Evolutionary conservation across 1,140 invertebrate species (phyloP).

Genomic region (Cotesia typhae): DNA sequence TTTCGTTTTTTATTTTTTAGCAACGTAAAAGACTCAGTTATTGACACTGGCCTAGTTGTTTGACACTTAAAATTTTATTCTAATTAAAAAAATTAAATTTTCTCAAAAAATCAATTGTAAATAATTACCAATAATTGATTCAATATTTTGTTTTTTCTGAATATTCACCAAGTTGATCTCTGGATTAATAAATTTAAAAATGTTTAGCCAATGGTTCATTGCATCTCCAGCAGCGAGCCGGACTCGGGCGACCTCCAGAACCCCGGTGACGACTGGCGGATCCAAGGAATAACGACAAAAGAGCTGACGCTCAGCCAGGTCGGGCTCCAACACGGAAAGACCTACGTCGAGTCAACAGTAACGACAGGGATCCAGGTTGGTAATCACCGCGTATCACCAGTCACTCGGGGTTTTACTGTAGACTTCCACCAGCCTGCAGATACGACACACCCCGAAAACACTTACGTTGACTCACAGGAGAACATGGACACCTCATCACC

Average conservation of each 20-base stretch:
- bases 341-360: conserved; percentile 66
- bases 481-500: conserved; percentile 61
- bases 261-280: conserved; percentile 60
- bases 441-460: conserved; percentile 65
- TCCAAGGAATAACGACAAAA: conserved; percentile 58
- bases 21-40: too few species aligned
- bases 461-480: conserved; percentile 59
- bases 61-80: too few species aligned
- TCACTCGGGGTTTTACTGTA: conserved; percentile 60
- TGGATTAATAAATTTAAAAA: conserved; percentile 20
- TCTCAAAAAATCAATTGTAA: too few species aligned
- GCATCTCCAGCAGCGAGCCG: conserved; percentile 83
- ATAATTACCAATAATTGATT: background rate
- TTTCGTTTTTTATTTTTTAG: too few species aligned
- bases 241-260: conserved; percentile 71
- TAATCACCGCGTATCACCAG: conserved; percentile 59
- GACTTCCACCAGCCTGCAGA: conserved; percentile 63
- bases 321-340: conserved; percentile 55
- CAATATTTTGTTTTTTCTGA: background rate
- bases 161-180: background rate
- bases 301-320: conserved; percentile 53
- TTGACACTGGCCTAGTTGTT: too few species aligned
- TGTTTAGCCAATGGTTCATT: conserved; percentile 82
- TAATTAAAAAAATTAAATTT: too few species aligned
- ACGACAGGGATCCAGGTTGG: conserved; percentile 67